These are phyloP conservation scores for Diplazon laetatorius DNA, from an alignment of 2,888 invertebrate species.

Conservation along the genomic window DNA sequence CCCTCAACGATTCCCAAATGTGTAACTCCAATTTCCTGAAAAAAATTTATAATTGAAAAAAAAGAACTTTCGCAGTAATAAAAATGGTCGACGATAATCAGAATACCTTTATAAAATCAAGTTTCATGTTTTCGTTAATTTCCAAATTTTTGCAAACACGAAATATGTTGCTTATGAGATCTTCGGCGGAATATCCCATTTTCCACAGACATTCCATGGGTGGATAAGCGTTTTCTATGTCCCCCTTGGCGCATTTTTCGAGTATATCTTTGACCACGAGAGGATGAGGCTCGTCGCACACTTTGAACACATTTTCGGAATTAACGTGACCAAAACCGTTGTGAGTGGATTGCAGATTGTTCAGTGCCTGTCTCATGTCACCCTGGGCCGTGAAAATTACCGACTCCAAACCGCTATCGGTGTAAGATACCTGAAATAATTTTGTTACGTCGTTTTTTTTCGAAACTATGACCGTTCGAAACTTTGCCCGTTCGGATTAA, in stretches of 20 bases:
- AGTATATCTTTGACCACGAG: slow-evolving; percentile 96
- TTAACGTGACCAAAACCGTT: slow-evolving; percentile 97
- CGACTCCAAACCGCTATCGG: slow-evolving; percentile 96
- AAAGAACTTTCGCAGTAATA: neutral
- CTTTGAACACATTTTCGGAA: slow-evolving; percentile 97
- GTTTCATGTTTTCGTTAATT: slow-evolving; percentile 91
- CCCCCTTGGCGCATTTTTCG: slow-evolving; percentile 90
- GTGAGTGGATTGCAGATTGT: slow-evolving; percentile 97
- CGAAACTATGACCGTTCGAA: neutral
- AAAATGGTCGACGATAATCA: slow-evolving; percentile 3
- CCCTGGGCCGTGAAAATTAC: slow-evolving; percentile 99
- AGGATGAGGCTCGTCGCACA: slow-evolving; percentile 99
- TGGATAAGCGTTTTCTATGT: slow-evolving; percentile 92
- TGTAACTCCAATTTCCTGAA: slow-evolving; percentile 93
- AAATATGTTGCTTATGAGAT: slow-evolving; percentile 97
- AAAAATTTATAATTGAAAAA: neutral
- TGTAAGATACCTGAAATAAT: slow-evolving; percentile 87
- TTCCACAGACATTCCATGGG: slow-evolving; percentile 94
- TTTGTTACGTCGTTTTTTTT: neutral
- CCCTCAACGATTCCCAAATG: slow-evolving; percentile 97
- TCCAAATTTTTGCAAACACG: slow-evolving; percentile 95
- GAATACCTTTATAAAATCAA: slow-evolving; percentile 91
- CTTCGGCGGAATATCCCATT: slow-evolving; percentile 98
- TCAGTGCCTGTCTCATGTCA: slow-evolving; percentile 98
- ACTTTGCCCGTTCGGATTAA: neutral